These are phyloP conservation scores for Grapholita molesta DNA, from an alignment of 1,140 invertebrate genomes.

Conservation along the genomic window DNA sequence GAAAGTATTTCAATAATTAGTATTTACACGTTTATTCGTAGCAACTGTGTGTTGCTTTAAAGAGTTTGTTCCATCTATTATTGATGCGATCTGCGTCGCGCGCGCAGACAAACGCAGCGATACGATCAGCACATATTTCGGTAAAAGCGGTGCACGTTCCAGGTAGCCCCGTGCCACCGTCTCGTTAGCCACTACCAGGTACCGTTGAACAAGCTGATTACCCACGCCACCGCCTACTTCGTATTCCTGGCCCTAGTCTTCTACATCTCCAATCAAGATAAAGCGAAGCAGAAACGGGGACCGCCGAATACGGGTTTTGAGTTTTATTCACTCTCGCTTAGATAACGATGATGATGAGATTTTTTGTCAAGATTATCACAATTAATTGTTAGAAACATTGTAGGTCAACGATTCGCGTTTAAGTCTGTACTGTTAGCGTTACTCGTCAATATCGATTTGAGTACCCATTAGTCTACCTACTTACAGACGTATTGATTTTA, in stretches of 20 bases:
- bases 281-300: constrained; percentile 73
- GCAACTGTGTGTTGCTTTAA: too few relatives aligned
- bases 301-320: constrained; percentile 74
- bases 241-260: constrained; percentile 82
- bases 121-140: constrained; percentile 8
- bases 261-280: constrained; percentile 78
- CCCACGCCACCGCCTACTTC: constrained; percentile 80
- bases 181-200: constrained; percentile 67
- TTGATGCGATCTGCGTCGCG: background rate
- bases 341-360: constrained; percentile 28
- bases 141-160: constrained; percentile 2
- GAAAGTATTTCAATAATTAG: too few relatives aligned
- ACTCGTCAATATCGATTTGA: background rate
- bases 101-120: background rate
- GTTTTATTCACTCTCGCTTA: constrained; percentile 27
- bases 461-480: too few relatives aligned
- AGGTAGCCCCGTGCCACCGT: constrained; percentile 61
- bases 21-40: too few relatives aligned
- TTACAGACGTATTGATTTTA: background rate
- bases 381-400: constrained; percentile 25
- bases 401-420: constrained; percentile 8
- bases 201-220: constrained; percentile 80
- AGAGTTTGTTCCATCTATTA: too few relatives aligned
- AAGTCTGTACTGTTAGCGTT: constrained; percentile 1
- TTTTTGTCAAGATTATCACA: constrained; percentile 26